phyloP scores from a whole-genome alignment of 2,888 invertebrate species.

The Catocala nupta region DNA sequence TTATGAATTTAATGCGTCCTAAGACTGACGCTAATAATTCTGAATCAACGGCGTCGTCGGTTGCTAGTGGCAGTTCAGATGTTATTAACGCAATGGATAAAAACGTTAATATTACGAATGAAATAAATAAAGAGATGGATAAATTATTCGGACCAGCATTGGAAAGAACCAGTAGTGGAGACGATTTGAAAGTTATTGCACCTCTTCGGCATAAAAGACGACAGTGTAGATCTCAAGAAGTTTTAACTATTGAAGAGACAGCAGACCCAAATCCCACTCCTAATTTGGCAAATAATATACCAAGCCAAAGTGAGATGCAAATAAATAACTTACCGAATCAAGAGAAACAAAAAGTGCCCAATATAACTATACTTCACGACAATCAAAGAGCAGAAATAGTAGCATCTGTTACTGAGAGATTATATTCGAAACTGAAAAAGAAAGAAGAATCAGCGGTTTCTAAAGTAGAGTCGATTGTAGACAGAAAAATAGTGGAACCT shows the following conservation, averaged over 20 bases:
- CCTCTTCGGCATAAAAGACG: conserved; percentile 76
- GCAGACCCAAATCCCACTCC: conserved; percentile 43
- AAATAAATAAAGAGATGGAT: conserved; percentile 79
- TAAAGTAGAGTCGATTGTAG: conserved; percentile 75
- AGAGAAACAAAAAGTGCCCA: conserved; percentile 58
- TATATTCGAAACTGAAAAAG: conserved; percentile 88
- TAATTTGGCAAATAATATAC: conserved; percentile 52
- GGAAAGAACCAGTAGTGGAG: conserved; percentile 80
- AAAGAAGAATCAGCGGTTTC: conserved; percentile 81
- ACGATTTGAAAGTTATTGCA: conserved; percentile 74
- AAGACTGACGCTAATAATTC: conserved; percentile 67
- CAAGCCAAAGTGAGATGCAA: conserved; percentile 60
- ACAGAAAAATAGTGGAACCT: conserved; percentile 78
- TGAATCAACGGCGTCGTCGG: conserved; percentile 70
- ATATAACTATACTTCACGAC: conserved; percentile 73
- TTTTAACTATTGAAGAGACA: conserved; percentile 66
- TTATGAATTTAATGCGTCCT: conserved; percentile 68
- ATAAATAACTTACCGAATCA: conserved; percentile 52
- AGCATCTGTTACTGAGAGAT: conserved; percentile 90
- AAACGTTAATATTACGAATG: conserved; percentile 65
- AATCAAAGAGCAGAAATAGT: conserved; percentile 90
- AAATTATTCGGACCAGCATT: conserved; percentile 76
- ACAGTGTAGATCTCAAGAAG: conserved; percentile 83
- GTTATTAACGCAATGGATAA: conserved; percentile 68
- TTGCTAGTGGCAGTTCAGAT: conserved; percentile 75